Conservation (phyloP, 2,888 invertebrate genomes). For the Peribatodes rhomboidaria region DNA sequence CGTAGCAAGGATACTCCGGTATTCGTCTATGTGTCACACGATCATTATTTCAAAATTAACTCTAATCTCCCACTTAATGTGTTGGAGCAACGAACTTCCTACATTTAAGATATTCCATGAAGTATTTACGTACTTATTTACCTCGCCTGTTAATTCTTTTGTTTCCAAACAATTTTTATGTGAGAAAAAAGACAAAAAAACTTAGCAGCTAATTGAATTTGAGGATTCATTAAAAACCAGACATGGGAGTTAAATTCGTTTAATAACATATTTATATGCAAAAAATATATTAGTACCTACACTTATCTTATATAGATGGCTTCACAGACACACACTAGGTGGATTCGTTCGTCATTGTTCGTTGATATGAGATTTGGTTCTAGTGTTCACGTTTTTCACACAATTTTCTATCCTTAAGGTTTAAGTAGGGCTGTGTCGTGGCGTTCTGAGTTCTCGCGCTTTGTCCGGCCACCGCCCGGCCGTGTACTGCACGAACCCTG, state of each 20-base stretch:
- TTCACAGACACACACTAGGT: constrained; percentile 58
- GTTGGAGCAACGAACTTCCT: constrained; percentile 78
- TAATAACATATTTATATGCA: constrained; percentile 49
- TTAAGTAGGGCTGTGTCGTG: constrained; percentile 84
- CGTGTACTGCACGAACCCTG: constrained; percentile 91
- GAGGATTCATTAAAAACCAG: constrained; percentile 57
- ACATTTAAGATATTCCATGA: constrained; percentile 60
- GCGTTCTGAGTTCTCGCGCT: constrained; percentile 83
- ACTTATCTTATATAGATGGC: constrained; percentile 49
- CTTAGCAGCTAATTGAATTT: constrained; percentile 53
- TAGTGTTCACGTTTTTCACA: constrained; percentile 17
- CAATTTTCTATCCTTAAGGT: constrained; percentile 18
- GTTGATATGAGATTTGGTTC: constrained; percentile 40
- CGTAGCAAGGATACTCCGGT: constrained; percentile 42
- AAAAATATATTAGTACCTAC: constrained; percentile 61
- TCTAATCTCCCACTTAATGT: constrained; percentile 72
- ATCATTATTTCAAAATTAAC: constrained; percentile 82
- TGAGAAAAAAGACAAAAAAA: constrained; percentile 56
- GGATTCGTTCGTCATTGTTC: constrained; percentile 58
- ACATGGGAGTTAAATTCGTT: constrained; percentile 57
- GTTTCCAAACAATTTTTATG: constrained; percentile 64
- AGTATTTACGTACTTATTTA: constrained; percentile 57
- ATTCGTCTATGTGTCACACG: constrained; percentile 60
- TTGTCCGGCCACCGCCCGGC: constrained; percentile 89
- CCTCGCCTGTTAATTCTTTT: constrained; percentile 70